phyloP scores from a whole-genome alignment of 1,140 invertebrate species.

The Popillia japonica region DNA sequence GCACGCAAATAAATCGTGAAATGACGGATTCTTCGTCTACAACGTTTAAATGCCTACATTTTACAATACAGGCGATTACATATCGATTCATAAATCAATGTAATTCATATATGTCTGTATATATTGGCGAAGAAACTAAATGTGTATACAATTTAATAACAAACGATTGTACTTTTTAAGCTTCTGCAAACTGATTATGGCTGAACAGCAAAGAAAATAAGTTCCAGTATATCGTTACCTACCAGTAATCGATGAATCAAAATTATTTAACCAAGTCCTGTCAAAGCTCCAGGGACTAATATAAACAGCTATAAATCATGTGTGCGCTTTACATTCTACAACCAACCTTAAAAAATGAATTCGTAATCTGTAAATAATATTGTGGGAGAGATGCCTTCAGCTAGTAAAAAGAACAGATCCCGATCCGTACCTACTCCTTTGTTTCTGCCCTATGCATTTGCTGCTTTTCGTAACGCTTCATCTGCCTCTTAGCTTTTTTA shows the following conservation, averaged over 20 bases:
- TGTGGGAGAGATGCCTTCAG: conserved; percentile 15
- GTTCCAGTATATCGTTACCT: conserved; percentile 16
- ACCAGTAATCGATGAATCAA: background rate
- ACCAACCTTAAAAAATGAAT: conserved; percentile 14
- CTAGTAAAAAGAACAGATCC: conserved; percentile 8
- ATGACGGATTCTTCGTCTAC: too few relatives aligned
- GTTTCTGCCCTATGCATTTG: background rate
- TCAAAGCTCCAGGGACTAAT: conserved; percentile 12
- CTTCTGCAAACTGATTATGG: background rate
- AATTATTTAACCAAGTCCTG: conserved; percentile 22
- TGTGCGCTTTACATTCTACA: conserved; percentile 21
- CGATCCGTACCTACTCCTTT: background rate
- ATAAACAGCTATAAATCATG: conserved; percentile 25
- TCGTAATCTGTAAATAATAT: conserved; percentile 20
- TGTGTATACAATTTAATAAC: too few relatives aligned
- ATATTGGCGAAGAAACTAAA: too few relatives aligned
- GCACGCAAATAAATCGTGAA: too few relatives aligned
- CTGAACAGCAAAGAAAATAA: conserved; percentile 8
- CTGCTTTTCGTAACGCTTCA: background rate
- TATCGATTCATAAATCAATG: too few relatives aligned
- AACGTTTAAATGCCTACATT: too few relatives aligned
- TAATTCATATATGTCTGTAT: too few relatives aligned
- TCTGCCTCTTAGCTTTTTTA: background rate
- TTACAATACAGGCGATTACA: too few relatives aligned
- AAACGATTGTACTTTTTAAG: background rate